phyloP scores from a whole-genome alignment of 2,888 invertebrate genomes.

The Bursaphelenchus okinawaensis region DNA sequence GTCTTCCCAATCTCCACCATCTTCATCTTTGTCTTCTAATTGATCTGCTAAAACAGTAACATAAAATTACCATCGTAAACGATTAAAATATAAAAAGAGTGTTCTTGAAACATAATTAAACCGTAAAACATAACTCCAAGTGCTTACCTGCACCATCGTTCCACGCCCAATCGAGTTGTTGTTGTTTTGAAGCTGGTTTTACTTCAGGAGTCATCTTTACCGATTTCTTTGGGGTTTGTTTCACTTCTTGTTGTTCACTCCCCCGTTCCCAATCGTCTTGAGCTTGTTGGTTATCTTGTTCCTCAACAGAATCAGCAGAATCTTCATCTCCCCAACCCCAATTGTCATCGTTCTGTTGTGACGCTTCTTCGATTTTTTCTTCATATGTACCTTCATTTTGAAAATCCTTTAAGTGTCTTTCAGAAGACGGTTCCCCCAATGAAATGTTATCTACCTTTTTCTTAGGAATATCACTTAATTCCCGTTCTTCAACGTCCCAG shows the following conservation, averaged over 20 bases:
- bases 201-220: not conserved
- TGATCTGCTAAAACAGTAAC: not conserved
- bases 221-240: not conserved
- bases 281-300: not conserved
- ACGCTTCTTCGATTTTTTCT: not conserved
- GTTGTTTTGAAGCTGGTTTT: not conserved
- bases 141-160: not conserved
- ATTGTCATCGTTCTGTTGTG: not conserved
- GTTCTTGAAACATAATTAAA: not conserved
- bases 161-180: constrained; percentile 10
- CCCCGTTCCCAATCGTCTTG: constrained; percentile 1
- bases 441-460: too few species aligned
- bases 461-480: not conserved
- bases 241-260: too few species aligned
- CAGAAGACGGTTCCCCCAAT: too few species aligned
- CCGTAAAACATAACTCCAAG: not conserved
- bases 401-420: not conserved
- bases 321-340: not conserved
- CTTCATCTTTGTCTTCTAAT: not conserved
- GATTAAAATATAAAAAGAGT: too few species aligned
- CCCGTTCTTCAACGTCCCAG: not conserved
- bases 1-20: constrained; percentile 6
- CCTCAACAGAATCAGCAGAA: too few species aligned
- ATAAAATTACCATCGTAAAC: too few species aligned
- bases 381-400: not conserved